These are phyloP conservation scores for Apotomis betuletana DNA, from an alignment of 2,888 invertebrate genomes.

Conservation along the genomic window DNA sequence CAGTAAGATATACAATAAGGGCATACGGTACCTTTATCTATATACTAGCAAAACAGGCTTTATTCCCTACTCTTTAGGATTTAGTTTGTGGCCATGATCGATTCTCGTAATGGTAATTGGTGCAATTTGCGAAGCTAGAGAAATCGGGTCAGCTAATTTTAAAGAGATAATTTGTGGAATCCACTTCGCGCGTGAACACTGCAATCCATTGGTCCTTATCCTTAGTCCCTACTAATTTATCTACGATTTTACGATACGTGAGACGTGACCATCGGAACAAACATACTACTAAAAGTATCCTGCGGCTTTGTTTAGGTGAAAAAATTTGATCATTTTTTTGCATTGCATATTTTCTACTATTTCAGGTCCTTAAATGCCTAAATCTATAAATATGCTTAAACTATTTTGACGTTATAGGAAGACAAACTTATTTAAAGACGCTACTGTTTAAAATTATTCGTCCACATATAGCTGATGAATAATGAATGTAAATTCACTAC, in stretches of 20 bases:
- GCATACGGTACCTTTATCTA: background rate
- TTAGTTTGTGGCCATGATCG: background rate
- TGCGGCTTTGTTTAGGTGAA: no score
- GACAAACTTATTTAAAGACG: no score
- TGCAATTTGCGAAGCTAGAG: constrained; percentile 31
- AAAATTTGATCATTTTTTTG: no score
- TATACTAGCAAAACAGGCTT: background rate
- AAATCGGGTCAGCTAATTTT: constrained; percentile 40
- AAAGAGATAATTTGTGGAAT: constrained; percentile 21
- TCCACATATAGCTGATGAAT: no score
- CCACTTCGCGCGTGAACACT: constrained; percentile 9
- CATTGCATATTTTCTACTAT: no score
- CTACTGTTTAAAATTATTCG: no score
- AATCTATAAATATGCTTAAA: no score
- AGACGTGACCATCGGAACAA: background rate
- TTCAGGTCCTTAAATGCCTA: no score
- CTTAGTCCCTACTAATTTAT: background rate
- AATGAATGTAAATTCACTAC: no score
- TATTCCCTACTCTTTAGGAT: constrained; percentile 7
- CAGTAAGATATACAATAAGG: constrained; percentile 5
- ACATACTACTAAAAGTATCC: no score
- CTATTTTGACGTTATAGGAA: no score
- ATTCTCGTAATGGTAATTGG: constrained; percentile 23
- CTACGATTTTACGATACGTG: background rate
- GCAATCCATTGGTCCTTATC: constrained; percentile 26